Base-by-base conservation (phyloP, 1,140 invertebrate species). In the Nasonia longicornis region DNA sequence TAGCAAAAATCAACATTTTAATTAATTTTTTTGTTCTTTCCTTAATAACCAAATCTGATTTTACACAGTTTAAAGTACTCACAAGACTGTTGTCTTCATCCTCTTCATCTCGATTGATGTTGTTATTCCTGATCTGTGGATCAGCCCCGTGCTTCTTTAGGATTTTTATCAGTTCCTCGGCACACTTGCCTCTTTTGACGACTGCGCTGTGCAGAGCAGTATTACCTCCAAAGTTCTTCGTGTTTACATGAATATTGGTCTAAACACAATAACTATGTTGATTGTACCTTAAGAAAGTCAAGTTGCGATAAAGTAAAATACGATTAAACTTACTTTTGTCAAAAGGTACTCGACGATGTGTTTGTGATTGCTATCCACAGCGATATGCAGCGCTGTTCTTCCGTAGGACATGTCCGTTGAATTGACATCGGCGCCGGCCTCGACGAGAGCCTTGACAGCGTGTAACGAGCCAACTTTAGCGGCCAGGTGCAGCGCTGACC, bases 311-410 rank as follows among this genome's bases (percentile, higher is more conserved):
- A 67, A 48, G 67, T 58, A 31, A 35, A 52, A 2, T 58, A 66
- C 29, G 29, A 84, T 26, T 42, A 26, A 31, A 71, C 20, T 42
- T 81, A 89, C 89, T 80, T 88, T 80, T 82, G 89, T 87, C 29
- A 94, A 82, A 64, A 94, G 88, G 78, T 89, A 92, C 48, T 90
- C 85, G n/a, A 93, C 87, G 11, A 93, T 88, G 7, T 92, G 88
- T 0, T 87, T 84, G 69, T 89, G 86, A 16, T 90, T 85, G 48
- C 89, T 87, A 84, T 92, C 90, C 1, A 93, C 90, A 2, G 93
- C 93, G 83, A 93, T 90, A 82, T 93, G 92, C 6, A 94, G 86
- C 0, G 90, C 91, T 71, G 92, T 93, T 67, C 91, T 91, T n/a
- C 93, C 93, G 78, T 91, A 92, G 22, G 89, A 92, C 80, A 84